Conservation (phyloP, 2,797 vertebrate genomes). For the Chelidonichthys spinosus region DNA sequence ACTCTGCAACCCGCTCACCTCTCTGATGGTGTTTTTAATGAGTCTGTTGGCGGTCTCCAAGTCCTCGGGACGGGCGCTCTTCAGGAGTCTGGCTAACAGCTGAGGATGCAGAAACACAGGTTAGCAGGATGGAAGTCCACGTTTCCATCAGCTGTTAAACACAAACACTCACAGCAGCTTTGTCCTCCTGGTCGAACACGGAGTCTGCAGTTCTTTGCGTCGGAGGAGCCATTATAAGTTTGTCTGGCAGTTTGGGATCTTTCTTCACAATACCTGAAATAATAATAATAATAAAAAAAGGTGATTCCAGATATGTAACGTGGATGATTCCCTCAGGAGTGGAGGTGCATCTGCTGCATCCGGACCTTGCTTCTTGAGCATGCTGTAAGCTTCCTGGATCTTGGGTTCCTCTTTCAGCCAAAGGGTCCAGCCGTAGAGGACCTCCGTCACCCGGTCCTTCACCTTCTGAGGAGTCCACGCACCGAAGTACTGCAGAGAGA, state of each 20-base stretch:
- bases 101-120: slow-evolving; percentile 57
- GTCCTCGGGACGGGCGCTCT: slow-evolving; percentile 88
- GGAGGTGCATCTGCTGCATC: neutral
- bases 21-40: slow-evolving; percentile 89
- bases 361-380: slow-evolving; percentile 95
- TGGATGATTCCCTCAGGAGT: neutral
- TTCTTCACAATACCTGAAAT: slow-evolving; percentile 88
- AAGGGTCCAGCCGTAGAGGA: slow-evolving; percentile 92
- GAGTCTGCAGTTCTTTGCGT: slow-evolving; percentile 87
- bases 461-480: slow-evolving; percentile 87
- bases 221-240: slow-evolving; percentile 87
- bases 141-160: neutral
- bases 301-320: neutral
- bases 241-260: slow-evolving; percentile 88
- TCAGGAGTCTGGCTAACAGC: slow-evolving; percentile 89
- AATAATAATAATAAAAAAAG: neutral
- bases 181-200: slow-evolving; percentile 93
- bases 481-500: slow-evolving; percentile 85
- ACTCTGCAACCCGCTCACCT: slow-evolving; percentile 78
- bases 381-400: slow-evolving; percentile 91
- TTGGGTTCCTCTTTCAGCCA: slow-evolving; percentile 91
- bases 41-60: slow-evolving; percentile 92
- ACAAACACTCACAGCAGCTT: slow-evolving; percentile 83
- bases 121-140: neutral
- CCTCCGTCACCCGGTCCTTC: slow-evolving; percentile 88